A percentile compares a stretch with the other conserved stretches of the same genome.
phyloP scores from a whole-genome alignment of 1,140 invertebrate genomes.

The Drosophila nikananu region DNA sequence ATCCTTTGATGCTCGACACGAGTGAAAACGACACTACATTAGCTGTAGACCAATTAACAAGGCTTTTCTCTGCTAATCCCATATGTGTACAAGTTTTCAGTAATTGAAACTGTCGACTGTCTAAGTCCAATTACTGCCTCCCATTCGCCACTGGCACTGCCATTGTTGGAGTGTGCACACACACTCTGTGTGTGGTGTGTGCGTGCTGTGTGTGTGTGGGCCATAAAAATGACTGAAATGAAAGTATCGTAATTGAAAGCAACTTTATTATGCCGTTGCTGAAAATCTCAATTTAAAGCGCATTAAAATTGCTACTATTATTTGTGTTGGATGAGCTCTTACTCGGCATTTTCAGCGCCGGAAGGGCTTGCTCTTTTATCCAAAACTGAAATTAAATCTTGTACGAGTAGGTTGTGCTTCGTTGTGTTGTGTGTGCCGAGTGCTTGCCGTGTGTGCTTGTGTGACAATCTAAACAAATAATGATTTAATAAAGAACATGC shows the following conservation, averaged over 20 bases:
- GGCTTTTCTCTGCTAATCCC: constrained; percentile 56
- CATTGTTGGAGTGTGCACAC: constrained; percentile 10
- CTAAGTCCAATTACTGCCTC: constrained; percentile 60
- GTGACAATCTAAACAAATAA: constrained; percentile 74
- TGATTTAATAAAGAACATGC: constrained; percentile 71
- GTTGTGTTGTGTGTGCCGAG: background rate
- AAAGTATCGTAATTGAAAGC: constrained; percentile 57
- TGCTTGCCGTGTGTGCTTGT: constrained; percentile 28
- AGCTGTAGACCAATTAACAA: constrained; percentile 65
- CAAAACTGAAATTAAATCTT: constrained; percentile 52
- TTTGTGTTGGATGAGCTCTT: constrained; percentile 52
- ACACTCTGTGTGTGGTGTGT: constrained; percentile 13
- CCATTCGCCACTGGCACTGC: constrained; percentile 21
- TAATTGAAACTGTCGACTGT: constrained; percentile 69
- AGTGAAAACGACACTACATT: constrained; percentile 66
- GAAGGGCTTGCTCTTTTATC: constrained; percentile 64
- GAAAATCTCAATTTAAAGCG: constrained; percentile 58
- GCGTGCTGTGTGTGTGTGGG: constrained; percentile 16
- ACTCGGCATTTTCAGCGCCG: constrained; percentile 26
- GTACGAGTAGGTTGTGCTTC: background rate
- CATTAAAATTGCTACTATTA: constrained; percentile 39
- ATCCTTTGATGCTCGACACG: constrained; percentile 62
- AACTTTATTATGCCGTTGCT: constrained; percentile 45
- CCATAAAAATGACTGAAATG: constrained; percentile 46
- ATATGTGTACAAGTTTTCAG: constrained; percentile 62